Evolutionary conservation across 2,113 vertebrate species (phyloP).

Genomic region (Thymallus thymallus): DNA sequence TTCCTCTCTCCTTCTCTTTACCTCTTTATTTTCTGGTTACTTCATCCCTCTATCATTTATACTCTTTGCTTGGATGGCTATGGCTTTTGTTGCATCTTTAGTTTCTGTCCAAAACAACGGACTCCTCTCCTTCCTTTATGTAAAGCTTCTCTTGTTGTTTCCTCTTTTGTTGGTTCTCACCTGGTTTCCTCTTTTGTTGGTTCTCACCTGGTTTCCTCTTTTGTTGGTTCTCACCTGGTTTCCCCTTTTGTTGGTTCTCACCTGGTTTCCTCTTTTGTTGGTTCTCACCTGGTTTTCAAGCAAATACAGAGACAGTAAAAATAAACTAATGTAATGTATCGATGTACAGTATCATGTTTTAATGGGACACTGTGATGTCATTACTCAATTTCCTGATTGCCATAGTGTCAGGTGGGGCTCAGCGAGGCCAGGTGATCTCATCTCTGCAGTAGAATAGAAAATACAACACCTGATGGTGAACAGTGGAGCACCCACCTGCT

Average conservation of each 20-base stretch:
- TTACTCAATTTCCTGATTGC: slow-evolving; percentile 2
- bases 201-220: too few species aligned
- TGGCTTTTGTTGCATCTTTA: not conserved
- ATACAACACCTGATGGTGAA: not conserved
- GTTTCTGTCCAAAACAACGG: too few species aligned
- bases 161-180: slow-evolving; percentile 35
- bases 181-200: slow-evolving; percentile 56
- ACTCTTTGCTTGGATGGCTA: not conserved
- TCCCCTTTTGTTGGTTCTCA: too few species aligned
- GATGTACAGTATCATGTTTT: not conserved
- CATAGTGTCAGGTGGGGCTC: slow-evolving; percentile 33
- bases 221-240: too few species aligned
- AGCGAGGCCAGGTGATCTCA: slow-evolving; percentile 18
- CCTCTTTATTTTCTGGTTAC: slow-evolving; percentile 26
- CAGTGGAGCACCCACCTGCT: not conserved
- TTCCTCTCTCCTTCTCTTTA: slow-evolving; percentile 45
- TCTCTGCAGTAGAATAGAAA: slow-evolving; percentile 12
- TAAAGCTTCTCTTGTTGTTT: slow-evolving; percentile 13
- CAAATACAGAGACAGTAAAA: not conserved
- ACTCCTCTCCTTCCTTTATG: slow-evolving; percentile 21
- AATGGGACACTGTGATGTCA: not conserved
- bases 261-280: too few species aligned
- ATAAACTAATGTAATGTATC: not conserved
- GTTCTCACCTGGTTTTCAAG: too few species aligned
- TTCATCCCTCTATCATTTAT: slow-evolving; percentile 19